Evolutionary conservation across 2,113 vertebrate genomes (phyloP).

Genomic region (Neotragus pygmaeus): DNA sequence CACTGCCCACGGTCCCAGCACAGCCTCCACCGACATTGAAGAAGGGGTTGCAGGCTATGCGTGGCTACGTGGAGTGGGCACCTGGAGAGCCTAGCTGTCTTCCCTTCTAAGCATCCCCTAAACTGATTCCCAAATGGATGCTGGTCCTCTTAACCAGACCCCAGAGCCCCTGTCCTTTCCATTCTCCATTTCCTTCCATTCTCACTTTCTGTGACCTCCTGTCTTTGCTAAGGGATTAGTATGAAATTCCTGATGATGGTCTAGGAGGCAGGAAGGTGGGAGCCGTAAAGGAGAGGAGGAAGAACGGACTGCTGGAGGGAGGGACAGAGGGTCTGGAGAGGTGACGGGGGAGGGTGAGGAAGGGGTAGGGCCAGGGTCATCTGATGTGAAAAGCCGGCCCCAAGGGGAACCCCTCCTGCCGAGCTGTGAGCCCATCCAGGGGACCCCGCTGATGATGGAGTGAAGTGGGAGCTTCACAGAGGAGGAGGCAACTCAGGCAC

Average conservation of each 20-base stretch:
- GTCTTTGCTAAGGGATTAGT: not conserved
- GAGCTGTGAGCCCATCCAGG: not conserved
- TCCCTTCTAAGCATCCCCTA: accelerated
- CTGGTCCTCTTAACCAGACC: not conserved
- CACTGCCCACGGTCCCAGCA: not conserved
- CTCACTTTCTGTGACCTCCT: not conserved
- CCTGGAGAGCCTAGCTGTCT: not conserved
- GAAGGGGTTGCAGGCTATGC: accelerated
- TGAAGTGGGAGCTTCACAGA: not conserved
- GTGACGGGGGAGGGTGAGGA: not conserved
- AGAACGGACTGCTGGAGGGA: too few relatives aligned
- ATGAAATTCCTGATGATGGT: not conserved
- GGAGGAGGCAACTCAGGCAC: not conserved
- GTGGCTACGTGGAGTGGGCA: accelerated
- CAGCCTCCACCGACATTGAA: not conserved
- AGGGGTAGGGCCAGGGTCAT: not conserved
- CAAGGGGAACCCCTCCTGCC: not conserved
- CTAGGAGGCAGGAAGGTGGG: not conserved
- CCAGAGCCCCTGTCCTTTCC: not conserved
- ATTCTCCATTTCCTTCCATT: not conserved
- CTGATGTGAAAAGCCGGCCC: not conserved
- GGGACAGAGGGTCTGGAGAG: not conserved
- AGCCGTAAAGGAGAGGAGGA: not conserved
- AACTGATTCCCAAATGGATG: not conserved
- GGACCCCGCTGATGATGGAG: not conserved